Conservation (phyloP, 2,888 invertebrate species). For the Neoaliturus tenellus region DNA sequence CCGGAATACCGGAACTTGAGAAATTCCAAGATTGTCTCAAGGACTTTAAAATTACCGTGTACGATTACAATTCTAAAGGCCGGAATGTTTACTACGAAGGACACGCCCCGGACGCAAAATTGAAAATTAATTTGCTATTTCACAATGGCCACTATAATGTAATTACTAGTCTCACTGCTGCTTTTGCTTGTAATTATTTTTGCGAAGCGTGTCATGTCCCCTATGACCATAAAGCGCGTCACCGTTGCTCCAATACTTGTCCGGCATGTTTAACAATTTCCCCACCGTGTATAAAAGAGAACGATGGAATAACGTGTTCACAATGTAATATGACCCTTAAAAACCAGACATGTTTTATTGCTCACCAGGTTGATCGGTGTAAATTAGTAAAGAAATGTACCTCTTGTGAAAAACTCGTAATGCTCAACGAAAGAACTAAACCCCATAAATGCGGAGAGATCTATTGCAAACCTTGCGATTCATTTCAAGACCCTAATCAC, state of each 20-base stretch:
- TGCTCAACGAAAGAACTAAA: not conserved
- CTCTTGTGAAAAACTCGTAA: slow-evolving; percentile 32
- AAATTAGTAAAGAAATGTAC: slow-evolving; percentile 41
- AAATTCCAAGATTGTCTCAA: slow-evolving; percentile 36
- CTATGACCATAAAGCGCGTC: slow-evolving; percentile 50
- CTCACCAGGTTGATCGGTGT: not conserved
- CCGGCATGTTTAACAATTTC: slow-evolving; percentile 6
- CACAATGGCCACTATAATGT: slow-evolving; percentile 64
- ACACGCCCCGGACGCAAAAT: not conserved
- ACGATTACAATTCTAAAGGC: slow-evolving; percentile 31
- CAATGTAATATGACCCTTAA: slow-evolving; percentile 3
- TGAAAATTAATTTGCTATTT: slow-evolving; percentile 63
- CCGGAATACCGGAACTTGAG: slow-evolving; percentile 4
- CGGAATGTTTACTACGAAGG: slow-evolving; percentile 16
- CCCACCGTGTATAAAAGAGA: not conserved
- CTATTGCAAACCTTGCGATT: slow-evolving; percentile 57
- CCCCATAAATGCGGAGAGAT: slow-evolving; percentile 57
- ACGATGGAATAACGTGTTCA: not conserved
- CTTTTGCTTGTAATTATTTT: slow-evolving; percentile 64
- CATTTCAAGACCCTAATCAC: slow-evolving; percentile 22
- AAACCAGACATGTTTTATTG: not conserved
- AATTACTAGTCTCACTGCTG: slow-evolving; percentile 64
- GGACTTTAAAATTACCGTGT: slow-evolving; percentile 27
- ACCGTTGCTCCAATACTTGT: not conserved
- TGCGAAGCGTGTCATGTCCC: slow-evolving; percentile 65